Evolutionary conservation across 2,113 vertebrate genomes (phyloP).

Genomic region (Bothrops jararaca): DNA sequence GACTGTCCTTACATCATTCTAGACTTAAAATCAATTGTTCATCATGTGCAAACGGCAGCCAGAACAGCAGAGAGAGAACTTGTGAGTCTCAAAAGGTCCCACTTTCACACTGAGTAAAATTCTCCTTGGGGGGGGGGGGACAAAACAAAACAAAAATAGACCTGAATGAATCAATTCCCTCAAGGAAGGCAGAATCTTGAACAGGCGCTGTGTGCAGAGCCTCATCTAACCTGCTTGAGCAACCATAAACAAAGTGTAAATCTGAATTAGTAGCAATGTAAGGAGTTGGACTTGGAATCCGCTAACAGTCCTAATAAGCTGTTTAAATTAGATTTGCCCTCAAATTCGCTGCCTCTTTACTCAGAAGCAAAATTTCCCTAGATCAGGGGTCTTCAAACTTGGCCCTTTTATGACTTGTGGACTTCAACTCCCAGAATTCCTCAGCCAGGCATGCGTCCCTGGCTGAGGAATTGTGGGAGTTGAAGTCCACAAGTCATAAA

Average conservation of each 20-base stretch:
- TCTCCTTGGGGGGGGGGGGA: neutral
- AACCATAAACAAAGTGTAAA: neutral
- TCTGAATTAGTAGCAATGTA: neutral
- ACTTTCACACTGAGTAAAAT: neutral
- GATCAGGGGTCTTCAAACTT: no score
- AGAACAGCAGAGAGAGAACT: neutral
- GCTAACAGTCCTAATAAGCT: neutral
- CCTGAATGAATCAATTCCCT: neutral
- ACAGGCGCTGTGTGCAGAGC: neutral
- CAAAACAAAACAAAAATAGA: neutral
- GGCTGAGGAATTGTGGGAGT: no score
- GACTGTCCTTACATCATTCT: neutral
- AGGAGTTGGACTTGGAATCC: neutral
- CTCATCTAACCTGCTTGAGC: neutral
- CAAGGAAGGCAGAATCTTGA: slow-evolving; percentile 6
- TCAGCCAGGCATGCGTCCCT: no score
- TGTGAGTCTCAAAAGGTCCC: neutral
- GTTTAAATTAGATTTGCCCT: neutral
- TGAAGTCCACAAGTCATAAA: no score
- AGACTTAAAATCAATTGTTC: neutral
- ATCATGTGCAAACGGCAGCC: neutral
- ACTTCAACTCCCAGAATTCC: no score
- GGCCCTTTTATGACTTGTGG: no score
- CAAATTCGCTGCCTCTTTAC: neutral
- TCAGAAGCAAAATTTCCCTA: neutral